Evolutionary conservation across 2,113 vertebrate genomes (phyloP).

Genomic region (Ardeotis arabs): DNA sequence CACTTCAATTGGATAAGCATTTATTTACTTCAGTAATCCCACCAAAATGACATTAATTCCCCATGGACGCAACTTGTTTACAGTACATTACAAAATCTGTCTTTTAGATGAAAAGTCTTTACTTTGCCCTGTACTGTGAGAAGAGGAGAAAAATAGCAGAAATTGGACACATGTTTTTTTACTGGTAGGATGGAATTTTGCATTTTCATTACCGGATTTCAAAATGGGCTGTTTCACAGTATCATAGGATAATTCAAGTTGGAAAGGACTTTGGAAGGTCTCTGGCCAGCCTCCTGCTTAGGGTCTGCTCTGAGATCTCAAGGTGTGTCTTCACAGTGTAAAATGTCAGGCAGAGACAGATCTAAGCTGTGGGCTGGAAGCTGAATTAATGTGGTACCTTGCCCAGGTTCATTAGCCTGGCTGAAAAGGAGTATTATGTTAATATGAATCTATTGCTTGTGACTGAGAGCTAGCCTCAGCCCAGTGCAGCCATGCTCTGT

Average conservation of each 20-base stretch:
- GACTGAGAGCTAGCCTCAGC: neutral
- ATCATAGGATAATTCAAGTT: neutral
- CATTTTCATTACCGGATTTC: neutral
- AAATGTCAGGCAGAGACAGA: neutral
- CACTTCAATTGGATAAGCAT: neutral
- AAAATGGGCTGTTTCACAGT: neutral
- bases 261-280: neutral
- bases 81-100: neutral
- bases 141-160: neutral
- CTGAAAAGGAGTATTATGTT: neutral
- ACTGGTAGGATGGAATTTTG: neutral
- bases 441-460: neutral
- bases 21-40: neutral
- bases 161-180: neutral
- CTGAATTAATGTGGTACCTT: neutral
- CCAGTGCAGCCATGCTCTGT: accelerated
- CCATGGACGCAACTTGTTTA: neutral
- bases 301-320: neutral
- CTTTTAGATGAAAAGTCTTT: neutral
- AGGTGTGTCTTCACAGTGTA: neutral
- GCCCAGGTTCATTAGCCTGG: neutral
- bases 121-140: neutral
- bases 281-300: neutral
- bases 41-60: neutral
- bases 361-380: neutral